phyloP scores from a whole-genome alignment of 2,888 invertebrate species.

The Gymnosoma rotundatum region DNA sequence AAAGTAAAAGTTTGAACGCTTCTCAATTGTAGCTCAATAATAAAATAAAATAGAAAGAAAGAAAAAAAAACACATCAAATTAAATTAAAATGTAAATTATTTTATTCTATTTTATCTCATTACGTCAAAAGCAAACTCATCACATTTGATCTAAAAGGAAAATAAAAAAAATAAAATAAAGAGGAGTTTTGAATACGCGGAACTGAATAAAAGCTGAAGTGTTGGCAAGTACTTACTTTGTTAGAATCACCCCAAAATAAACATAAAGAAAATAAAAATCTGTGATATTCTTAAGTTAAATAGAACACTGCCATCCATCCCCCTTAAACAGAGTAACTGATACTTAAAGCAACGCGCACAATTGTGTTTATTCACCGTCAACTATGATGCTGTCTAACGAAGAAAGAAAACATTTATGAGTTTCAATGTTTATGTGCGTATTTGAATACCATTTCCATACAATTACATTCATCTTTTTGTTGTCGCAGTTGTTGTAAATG shows the following conservation, averaged over 20 bases:
- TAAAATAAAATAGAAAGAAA: slow-evolving; percentile 34
- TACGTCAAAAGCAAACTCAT: slow-evolving; percentile 53
- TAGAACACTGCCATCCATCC: slow-evolving; percentile 21
- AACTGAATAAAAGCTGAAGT: slow-evolving; percentile 62
- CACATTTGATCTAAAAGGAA: slow-evolving; percentile 38
- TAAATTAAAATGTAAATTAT: slow-evolving; percentile 63
- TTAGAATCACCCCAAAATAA: slow-evolving; percentile 47
- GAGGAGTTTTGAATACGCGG: slow-evolving; percentile 38
- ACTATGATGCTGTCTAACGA: slow-evolving; percentile 58
- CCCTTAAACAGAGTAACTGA: slow-evolving; percentile 43
- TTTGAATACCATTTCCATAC: slow-evolving; percentile 64
- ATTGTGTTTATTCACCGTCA: slow-evolving; percentile 44
- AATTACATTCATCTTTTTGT: slow-evolving; percentile 64
- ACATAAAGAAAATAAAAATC: slow-evolving; percentile 39
- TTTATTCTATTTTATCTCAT: slow-evolving; percentile 67
- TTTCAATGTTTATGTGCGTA: neutral
- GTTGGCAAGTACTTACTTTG: slow-evolving; percentile 63
- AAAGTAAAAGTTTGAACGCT: slow-evolving; percentile 65
- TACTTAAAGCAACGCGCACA: slow-evolving; percentile 56
- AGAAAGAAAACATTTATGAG: slow-evolving; percentile 19
- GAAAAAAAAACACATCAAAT: slow-evolving; percentile 4
- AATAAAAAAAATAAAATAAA: slow-evolving; percentile 25
- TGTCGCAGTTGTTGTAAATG: slow-evolving; percentile 47
- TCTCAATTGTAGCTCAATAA: slow-evolving; percentile 60
- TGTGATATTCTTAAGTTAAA: slow-evolving; percentile 33